These are phyloP conservation scores for Prunella fulvescens DNA, from an alignment of 2,113 vertebrate genomes.

Conservation along the genomic window DNA sequence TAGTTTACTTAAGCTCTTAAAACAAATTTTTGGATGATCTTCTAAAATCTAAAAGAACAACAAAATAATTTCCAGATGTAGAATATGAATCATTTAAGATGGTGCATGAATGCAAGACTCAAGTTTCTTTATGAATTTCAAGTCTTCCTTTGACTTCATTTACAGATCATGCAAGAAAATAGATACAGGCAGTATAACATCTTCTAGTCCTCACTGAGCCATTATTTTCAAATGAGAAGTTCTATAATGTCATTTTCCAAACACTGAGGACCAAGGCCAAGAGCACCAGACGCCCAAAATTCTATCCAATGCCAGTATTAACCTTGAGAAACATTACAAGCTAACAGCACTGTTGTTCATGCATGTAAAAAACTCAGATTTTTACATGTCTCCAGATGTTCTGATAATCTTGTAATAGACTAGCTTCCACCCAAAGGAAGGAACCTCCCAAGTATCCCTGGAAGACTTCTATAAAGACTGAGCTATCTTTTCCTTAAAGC, in stretches of 20 bases:
- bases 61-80: neutral
- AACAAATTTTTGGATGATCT: neutral
- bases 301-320: neutral
- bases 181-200: neutral
- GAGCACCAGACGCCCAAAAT: neutral
- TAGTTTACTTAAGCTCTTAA: neutral
- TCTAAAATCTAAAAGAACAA: neutral
- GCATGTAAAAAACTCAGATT: neutral
- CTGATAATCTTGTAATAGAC: neutral
- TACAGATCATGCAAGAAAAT: neutral
- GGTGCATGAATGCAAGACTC: neutral
- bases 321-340: neutral
- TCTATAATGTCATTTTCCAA: neutral
- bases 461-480: neutral
- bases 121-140: neutral
- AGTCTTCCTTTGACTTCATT: neutral
- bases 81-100: neutral
- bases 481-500: neutral
- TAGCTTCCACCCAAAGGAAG: neutral
- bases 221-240: neutral
- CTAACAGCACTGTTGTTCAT: neutral
- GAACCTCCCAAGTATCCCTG: neutral
- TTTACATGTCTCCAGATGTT: neutral
- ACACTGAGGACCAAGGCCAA: neutral
- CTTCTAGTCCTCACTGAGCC: neutral